Evolutionary conservation across 2,113 vertebrate genomes (phyloP).

Genomic region (Albula glossodonta): DNA sequence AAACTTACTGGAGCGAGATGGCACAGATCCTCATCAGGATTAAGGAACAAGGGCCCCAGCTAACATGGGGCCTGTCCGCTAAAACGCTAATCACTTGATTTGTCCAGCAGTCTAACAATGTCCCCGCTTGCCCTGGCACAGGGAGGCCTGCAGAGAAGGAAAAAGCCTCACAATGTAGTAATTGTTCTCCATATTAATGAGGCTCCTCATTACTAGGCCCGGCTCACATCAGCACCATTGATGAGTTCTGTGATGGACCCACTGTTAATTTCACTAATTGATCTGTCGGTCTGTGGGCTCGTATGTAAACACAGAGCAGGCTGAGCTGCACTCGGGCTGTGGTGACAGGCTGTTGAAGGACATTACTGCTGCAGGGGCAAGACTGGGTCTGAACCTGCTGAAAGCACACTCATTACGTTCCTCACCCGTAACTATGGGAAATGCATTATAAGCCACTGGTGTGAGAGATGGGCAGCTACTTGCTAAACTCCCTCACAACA

Average conservation of each 20-base stretch:
- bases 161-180: slow-evolving; percentile 56
- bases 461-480: not conserved
- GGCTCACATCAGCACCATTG: slow-evolving; percentile 44
- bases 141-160: not conserved
- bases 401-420: no score
- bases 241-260: slow-evolving; percentile 55
- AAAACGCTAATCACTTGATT: slow-evolving; percentile 40
- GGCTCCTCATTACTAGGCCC: slow-evolving; percentile 59
- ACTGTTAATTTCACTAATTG: slow-evolving; percentile 71
- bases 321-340: not conserved
- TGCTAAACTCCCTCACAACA: not conserved
- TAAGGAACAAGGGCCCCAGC: not conserved
- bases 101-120: slow-evolving; percentile 46
- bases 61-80: slow-evolving; percentile 33
- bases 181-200: slow-evolving; percentile 65
- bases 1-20: slow-evolving; percentile 12
- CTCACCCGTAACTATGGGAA: not conserved
- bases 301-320: not conserved
- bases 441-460: not conserved
- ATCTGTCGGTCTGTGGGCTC: slow-evolving; percentile 27
- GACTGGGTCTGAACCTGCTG: not conserved
- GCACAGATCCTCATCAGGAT: not conserved
- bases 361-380: not conserved
- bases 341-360: no score
- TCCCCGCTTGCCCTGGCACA: slow-evolving; percentile 34